Base-by-base conservation (phyloP, 2,888 invertebrate species). In the Azorinus chamasolen region DNA sequence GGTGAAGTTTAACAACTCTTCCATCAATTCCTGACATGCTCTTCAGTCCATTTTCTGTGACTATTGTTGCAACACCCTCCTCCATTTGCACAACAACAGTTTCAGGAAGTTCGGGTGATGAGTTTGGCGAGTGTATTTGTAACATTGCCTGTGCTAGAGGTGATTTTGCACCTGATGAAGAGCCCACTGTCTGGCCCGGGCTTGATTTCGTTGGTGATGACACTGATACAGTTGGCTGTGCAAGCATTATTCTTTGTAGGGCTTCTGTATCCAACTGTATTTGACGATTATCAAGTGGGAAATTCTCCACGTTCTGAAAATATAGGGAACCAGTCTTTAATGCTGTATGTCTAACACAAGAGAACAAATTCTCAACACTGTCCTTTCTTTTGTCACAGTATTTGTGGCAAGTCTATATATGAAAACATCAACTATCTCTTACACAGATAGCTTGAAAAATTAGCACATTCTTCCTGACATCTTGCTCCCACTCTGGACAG, bases 251-350 rank as follows among this genome's bases (percentile, higher is more conserved):
- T 61, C 65, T 63, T 74, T 71, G 76, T 54, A 65, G 51, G 59
- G 71, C 81, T 27, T 77, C 77, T n/a, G 54, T 66, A 68, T 79
- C 86, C 53, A 84, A 78, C 46, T 83, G 84, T 46, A 88, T 87
- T 53, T 85, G 85, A 32, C 85, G 82, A 63, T 87, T 79, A 79
- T 88, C 86, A 32, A 87, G 75, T 16, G 84, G 81, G 41, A 84
- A 68, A 63, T 88, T 84, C 50, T 88, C 87, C 77, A 82, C 77
- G 20, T 39, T 63, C 63, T 63, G 63, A 63, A 63, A 63, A 63
- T 24, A 63, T 32, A 32, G 5, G 32, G 32, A 32, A 32, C 32
- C 32, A 32, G 32, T 32, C 32, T 32, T 32, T 32, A 32, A 32
- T 32, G 32, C 32, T 32, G 32, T 10, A 32, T 32, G 4, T 32